phyloP scores from a whole-genome alignment of 2,797 vertebrate genomes.

The Myotis vivesi region DNA sequence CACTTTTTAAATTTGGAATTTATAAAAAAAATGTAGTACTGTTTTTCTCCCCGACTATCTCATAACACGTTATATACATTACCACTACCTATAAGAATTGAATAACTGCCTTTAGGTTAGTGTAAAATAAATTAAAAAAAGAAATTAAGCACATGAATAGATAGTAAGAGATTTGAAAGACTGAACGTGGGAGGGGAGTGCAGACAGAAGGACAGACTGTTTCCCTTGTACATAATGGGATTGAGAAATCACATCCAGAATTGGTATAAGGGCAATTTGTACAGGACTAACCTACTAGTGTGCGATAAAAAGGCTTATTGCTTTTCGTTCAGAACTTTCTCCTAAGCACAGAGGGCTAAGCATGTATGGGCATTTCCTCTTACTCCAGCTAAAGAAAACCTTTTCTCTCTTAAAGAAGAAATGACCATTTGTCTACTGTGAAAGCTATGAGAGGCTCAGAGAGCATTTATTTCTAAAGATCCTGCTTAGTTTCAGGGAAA shows the following conservation, averaged over 20 bases:
- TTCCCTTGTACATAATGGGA: background rate
- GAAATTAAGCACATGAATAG: background rate
- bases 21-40: background rate
- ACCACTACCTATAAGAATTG: background rate
- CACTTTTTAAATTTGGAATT: background rate
- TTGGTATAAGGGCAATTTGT: background rate
- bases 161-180: background rate
- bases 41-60: background rate
- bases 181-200: background rate
- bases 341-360: background rate
- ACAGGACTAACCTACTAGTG: background rate
- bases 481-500: background rate
- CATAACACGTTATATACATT: background rate
- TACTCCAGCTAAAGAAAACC: background rate
- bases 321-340: background rate
- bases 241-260: background rate
- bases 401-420: background rate
- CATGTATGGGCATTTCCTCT: background rate
- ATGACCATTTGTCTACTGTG: background rate
- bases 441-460: background rate
- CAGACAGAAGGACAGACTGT: background rate
- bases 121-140: background rate
- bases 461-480: background rate
- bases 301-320: background rate
- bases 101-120: background rate